A percentile compares a stretch with the other conserved stretches of the same genome.
phyloP scores from a whole-genome alignment of 2,888 invertebrate genomes.

The Synergus itoensis region DNA sequence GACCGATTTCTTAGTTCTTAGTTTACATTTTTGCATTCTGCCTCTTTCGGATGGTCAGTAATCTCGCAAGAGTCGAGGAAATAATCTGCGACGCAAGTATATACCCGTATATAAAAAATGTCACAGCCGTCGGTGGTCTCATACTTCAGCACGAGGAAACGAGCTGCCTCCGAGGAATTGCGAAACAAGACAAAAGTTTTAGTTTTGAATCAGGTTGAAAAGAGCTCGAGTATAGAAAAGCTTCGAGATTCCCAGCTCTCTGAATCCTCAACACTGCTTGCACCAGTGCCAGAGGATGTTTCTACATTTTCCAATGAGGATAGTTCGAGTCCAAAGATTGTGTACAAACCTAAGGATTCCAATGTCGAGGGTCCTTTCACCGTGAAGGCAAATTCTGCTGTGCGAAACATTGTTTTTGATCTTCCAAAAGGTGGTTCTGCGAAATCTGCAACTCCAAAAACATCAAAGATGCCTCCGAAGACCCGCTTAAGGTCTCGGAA shows the following conservation, averaged over 20 bases:
- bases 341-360: conserved; percentile 46
- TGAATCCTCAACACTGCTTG: conserved; percentile 44
- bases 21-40: conserved; percentile 2
- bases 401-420: conserved; percentile 68
- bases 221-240: conserved; percentile 44
- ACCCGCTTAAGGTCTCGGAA: conserved; percentile 57
- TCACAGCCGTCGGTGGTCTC: conserved; percentile 88
- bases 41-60: conserved; percentile 6
- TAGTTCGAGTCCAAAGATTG: conserved; percentile 58
- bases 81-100: conserved; percentile 20
- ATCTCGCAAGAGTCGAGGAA: background rate
- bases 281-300: conserved; percentile 52
- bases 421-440: conserved; percentile 55
- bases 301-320: conserved; percentile 7
- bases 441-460: conserved; percentile 51
- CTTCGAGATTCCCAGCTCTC: conserved; percentile 30
- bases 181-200: conserved; percentile 76
- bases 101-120: conserved; percentile 78
- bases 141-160: conserved; percentile 88
- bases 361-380: conserved; percentile 15
- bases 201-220: conserved; percentile 79
- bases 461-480: conserved; percentile 52
- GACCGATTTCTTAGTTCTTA: background rate
- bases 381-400: conserved; percentile 58
- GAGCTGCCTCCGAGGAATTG: conserved; percentile 85